These are phyloP conservation scores for Agrotis exclamationis DNA, from an alignment of 2,888 invertebrate genomes.

Conservation along the genomic window DNA sequence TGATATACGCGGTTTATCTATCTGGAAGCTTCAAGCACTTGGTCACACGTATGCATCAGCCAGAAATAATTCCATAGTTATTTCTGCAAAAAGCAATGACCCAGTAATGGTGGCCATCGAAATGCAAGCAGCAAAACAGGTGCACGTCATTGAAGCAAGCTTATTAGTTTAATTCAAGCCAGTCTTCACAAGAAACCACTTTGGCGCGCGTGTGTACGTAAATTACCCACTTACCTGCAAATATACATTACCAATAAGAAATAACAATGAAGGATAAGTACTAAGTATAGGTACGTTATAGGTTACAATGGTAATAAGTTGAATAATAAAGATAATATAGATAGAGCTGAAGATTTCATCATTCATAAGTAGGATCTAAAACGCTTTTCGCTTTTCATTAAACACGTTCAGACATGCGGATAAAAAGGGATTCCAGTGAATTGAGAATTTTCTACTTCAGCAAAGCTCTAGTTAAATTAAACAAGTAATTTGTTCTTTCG, in stretches of 20 bases:
- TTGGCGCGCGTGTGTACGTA: constrained; percentile 27
- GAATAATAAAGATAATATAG: neutral
- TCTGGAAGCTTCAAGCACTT: constrained; percentile 21
- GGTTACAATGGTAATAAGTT: neutral
- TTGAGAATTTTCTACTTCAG: neutral
- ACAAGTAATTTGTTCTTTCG: neutral
- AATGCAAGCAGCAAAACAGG: constrained; percentile 66
- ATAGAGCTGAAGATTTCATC: neutral
- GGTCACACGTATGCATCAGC: constrained; percentile 66
- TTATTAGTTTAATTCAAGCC: constrained; percentile 73
- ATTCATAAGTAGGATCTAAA: constrained; percentile 3
- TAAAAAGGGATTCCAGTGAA: neutral
- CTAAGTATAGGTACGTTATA: neutral
- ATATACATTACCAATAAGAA: constrained; percentile 33
- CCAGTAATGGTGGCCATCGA: constrained; percentile 71
- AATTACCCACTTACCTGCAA: constrained; percentile 51
- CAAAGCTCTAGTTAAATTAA: neutral
- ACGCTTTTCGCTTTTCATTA: neutral
- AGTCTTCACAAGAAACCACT: constrained; percentile 64
- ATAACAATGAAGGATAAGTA: constrained; percentile 29
- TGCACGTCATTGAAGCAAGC: constrained; percentile 68
- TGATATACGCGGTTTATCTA: constrained; percentile 52
- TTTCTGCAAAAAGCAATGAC: constrained; percentile 73
- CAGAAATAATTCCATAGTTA: constrained; percentile 74
- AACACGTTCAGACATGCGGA: neutral